A percentile compares a stretch with the other conserved stretches of the same genome.
Conservation (phyloP, 2,797 vertebrate genomes). For the Microctenopoma stevenorrisi region DNA sequence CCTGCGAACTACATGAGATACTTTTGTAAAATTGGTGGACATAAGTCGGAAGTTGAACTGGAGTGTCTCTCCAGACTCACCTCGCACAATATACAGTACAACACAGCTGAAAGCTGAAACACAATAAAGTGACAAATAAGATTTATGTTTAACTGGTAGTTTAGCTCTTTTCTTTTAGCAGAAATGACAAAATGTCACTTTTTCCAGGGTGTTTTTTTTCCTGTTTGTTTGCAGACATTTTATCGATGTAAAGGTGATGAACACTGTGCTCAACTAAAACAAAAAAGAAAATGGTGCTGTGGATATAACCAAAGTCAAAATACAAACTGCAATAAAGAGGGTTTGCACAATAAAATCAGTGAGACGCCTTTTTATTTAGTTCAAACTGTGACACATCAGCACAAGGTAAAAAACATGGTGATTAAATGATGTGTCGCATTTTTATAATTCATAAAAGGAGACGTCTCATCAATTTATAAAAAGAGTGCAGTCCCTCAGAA, state of each 20-base stretch:
- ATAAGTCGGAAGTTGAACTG: conserved; percentile 7
- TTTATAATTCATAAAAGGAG: too few species aligned
- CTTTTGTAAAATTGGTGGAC: neutral
- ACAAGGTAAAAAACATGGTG: too few species aligned
- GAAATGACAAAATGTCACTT: neutral
- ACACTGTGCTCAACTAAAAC: neutral
- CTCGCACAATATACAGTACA: neutral
- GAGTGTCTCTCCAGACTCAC: neutral
- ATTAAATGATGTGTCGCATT: too few species aligned
- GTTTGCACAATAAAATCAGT: too few species aligned
- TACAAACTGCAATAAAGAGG: too few species aligned
- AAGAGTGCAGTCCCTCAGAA: neutral
- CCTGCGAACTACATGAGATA: neutral
- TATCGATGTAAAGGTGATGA: neutral
- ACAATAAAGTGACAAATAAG: neutral
- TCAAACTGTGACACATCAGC: too few species aligned
- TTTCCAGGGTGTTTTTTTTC: neutral
- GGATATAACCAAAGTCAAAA: too few species aligned
- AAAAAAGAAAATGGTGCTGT: neutral
- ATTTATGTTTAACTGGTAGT: neutral
- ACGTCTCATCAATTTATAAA: too few species aligned
- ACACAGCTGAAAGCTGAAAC: neutral
- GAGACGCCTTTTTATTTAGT: too few species aligned
- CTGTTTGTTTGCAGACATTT: neutral
- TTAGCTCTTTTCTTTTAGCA: neutral